Evolutionary conservation across 2,888 invertebrate species (phyloP).

Genomic region (Buathra laborator): DNA sequence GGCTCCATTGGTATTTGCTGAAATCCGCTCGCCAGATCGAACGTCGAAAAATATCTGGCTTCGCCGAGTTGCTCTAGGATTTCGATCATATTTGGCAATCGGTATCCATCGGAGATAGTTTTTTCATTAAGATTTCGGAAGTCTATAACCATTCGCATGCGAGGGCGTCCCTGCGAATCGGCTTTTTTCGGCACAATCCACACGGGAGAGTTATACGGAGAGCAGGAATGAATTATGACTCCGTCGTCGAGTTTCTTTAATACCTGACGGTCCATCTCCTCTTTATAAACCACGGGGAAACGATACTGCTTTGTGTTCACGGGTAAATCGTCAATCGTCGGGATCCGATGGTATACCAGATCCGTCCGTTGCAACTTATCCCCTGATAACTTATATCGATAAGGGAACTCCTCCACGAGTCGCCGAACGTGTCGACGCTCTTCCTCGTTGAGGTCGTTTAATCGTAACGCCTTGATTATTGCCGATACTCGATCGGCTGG

Average conservation of each 20-base stretch:
- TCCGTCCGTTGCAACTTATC: not conserved
- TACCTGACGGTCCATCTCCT: conserved; percentile 49
- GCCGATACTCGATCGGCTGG: too few relatives aligned
- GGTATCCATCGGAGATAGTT: too few relatives aligned
- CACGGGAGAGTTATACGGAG: conserved; percentile 65
- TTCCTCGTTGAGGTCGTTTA: too few relatives aligned
- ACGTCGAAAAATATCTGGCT: not conserved
- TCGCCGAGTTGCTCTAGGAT: not conserved
- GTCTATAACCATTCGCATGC: conserved; percentile 46
- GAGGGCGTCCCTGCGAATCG: conserved; percentile 69
- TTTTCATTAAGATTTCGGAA: not conserved
- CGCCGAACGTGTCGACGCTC: too few relatives aligned
- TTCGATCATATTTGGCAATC: not conserved
- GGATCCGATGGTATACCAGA: conserved; percentile 22
- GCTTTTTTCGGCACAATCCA: conserved; percentile 58
- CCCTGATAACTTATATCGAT: too few relatives aligned
- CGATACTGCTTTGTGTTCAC: conserved; percentile 44
- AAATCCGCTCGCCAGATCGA: not conserved
- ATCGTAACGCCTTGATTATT: too few relatives aligned
- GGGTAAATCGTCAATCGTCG: conserved; percentile 38
- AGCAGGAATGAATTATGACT: conserved; percentile 58
- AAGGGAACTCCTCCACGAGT: too few relatives aligned
- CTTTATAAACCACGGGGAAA: conserved; percentile 28
- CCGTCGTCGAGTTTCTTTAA: conserved; percentile 30
- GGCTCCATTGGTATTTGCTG: not conserved